Evolutionary conservation across 2,888 invertebrate genomes (phyloP), one percentile per base, ranked within the genome.

Genomic region (Lordiphosa andalusiaca): DNA sequence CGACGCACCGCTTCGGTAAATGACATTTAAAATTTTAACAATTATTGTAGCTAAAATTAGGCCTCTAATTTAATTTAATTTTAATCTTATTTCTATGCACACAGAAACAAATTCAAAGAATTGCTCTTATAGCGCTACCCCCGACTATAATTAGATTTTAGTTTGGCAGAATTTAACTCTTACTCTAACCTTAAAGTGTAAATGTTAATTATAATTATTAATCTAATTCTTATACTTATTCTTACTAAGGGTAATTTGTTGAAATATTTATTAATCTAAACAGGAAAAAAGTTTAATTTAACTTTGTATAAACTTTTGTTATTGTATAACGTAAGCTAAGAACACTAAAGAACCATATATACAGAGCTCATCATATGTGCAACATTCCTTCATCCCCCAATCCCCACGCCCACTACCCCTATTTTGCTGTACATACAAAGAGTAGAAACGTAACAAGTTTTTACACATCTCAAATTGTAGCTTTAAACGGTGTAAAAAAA

Each of bases 401-500:
- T n/a, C n/a, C 36, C 58, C 54, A 7, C 13, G 41, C 9, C 13
- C 44, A 23, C 30, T 33, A 53, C 13, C 23, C 2, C 13, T 46
- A 39, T 54, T 54, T 59, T 62, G 67, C 82, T 76, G 76, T 84
- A 84, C 70, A 84, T 75, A 73, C 49, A 68, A 41, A n/a, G 46
- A 39, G 12, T 12, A 53, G 55, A 48, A 59, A 52, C 25, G 72
- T 52, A 9, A 67, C 30, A 59, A 65, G 56, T 64, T 75, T 58
- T 56, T 42, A 53, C 61, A 65, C 78, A 77, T 76, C 84, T 81
- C 77, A 80, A 70, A 70, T 54, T 68, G 63, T 81, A 85, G 85
- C 85, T 85, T 85, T 85, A 80, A 80, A 84, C 44, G 61, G 64
- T 81, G 71, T 76, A 84, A 60, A 59, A 55, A 55, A 61, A 55